phyloP scores from a whole-genome alignment of 2,888 invertebrate genomes.

The Pteria penguin region DNA sequence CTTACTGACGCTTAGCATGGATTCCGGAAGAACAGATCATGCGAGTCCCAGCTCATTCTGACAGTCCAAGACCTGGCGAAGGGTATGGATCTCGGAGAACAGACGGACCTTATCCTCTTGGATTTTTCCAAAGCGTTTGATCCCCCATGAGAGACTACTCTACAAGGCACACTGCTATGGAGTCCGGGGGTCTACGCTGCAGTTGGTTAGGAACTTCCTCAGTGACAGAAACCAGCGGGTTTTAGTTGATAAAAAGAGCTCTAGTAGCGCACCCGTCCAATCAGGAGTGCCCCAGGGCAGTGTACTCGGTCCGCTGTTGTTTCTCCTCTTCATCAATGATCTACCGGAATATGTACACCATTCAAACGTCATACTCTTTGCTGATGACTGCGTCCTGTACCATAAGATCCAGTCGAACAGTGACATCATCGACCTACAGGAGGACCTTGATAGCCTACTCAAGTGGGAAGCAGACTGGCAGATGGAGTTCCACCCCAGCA shows the following conservation, averaged over 20 bases:
- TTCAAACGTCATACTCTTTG: background rate
- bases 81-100: background rate
- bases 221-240: background rate
- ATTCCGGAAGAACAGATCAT: too few species aligned
- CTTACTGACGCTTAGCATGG: background rate
- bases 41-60: constrained; percentile 3
- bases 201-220: background rate
- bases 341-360: background rate
- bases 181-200: background rate
- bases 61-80: background rate
- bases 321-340: background rate
- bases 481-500: background rate
- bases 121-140: constrained; percentile 4
- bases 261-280: background rate
- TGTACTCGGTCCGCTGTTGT: background rate
- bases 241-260: background rate
- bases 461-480: background rate
- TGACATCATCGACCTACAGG: background rate
- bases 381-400: background rate
- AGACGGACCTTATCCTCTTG: constrained; percentile 9
- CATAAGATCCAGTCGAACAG: background rate
- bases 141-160: too few species aligned
- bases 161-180: background rate
- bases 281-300: background rate
- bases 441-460: background rate